A percentile compares a stretch with the other conserved stretches of the same genome.
phyloP scores from a whole-genome alignment of 2,888 invertebrate genomes.

The Nowickia ferox region DNA sequence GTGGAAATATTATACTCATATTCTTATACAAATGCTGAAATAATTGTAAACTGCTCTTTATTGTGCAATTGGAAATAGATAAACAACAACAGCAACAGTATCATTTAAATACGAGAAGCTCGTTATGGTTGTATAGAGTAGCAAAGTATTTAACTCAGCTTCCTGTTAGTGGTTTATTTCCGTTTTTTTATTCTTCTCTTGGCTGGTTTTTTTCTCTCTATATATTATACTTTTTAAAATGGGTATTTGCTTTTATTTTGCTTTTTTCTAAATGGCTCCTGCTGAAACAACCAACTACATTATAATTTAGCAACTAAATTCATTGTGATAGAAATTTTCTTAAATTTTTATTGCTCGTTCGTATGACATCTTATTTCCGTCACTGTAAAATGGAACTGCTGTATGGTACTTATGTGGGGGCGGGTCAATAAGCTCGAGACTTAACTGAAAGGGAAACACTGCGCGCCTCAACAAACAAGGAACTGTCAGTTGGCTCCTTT shows the following conservation, averaged over 20 bases:
- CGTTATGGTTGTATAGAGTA: conserved; percentile 60
- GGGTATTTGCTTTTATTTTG: conserved; percentile 6
- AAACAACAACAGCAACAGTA: conserved; percentile 10
- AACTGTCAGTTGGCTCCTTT: too few relatives aligned
- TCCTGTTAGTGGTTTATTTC: conserved; percentile 70
- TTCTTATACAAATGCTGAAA: conserved; percentile 34
- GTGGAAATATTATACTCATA: not conserved
- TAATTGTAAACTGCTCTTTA: conserved; percentile 29
- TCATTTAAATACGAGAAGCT: conserved; percentile 48
- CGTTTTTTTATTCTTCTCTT: conserved; percentile 31
- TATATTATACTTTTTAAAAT: conserved; percentile 16
- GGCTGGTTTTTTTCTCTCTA: not conserved
- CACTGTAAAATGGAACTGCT: conserved; percentile 17
- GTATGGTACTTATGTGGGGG: not conserved
- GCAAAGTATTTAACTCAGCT: conserved; percentile 73
- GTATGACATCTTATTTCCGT: conserved; percentile 65
- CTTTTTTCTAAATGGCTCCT: conserved; percentile 3
- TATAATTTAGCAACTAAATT: conserved; percentile 1
- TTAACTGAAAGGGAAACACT: too few relatives aligned
- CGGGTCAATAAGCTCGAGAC: too few relatives aligned
- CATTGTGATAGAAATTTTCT: conserved; percentile 8
- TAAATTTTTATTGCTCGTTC: not conserved
- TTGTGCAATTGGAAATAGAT: conserved; percentile 31
- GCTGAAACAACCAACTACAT: not conserved
- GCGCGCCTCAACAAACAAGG: too few relatives aligned